These are phyloP conservation scores for Dicerorhinus sumatrensis DNA, from an alignment of 2,113 vertebrate species.

Conservation along the genomic window DNA sequence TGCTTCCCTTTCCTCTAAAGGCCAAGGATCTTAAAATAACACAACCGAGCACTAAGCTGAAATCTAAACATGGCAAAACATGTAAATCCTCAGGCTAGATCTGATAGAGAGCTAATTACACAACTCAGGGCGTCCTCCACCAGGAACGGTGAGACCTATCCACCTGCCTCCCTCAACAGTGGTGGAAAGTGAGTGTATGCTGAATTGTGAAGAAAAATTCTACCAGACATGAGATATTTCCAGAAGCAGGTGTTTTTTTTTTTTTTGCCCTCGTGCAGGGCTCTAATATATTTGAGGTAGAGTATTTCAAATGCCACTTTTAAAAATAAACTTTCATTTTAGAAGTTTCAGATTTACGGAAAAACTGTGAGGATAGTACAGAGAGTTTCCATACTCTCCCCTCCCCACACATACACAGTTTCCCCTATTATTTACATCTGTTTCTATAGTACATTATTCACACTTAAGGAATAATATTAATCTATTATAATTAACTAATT, in stretches of 20 bases:
- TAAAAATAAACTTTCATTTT: conserved; percentile 51
- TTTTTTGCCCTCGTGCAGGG: too few relatives aligned
- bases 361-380: not conserved
- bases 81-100: conserved; percentile 73
- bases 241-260: not conserved
- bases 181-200: not conserved
- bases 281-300: not conserved
- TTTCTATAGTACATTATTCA: not conserved
- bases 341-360: not conserved
- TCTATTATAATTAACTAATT: not conserved
- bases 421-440: not conserved
- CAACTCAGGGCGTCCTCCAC: conserved; percentile 3
- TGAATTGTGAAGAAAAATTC: not conserved
- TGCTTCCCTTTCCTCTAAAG: conserved; percentile 77
- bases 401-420: not conserved
- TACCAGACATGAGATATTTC: not conserved
- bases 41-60: conserved; percentile 69
- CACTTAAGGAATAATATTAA: not conserved
- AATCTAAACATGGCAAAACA: conserved; percentile 80
- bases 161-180: not conserved
- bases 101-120: conserved; percentile 72
- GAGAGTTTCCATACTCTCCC: not conserved
- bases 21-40: conserved; percentile 82
- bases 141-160: not conserved
- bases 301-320: not conserved